Conservation (phyloP, 2,113 vertebrate genomes). For the Gracilinanus agilis region DNA sequence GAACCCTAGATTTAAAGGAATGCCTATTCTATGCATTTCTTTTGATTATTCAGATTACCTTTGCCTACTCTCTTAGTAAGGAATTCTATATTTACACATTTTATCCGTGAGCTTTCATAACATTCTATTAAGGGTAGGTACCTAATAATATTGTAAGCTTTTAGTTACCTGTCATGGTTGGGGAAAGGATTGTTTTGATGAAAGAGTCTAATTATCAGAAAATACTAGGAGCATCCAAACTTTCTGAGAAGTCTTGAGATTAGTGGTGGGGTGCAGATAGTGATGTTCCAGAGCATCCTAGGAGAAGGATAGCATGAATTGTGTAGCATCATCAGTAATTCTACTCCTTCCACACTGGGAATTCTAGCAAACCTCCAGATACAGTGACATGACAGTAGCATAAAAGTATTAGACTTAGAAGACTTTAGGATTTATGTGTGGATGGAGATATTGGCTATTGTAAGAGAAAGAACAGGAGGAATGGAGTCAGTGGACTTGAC, state of each 20-base stretch:
- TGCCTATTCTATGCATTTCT: not conserved
- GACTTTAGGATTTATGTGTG: not conserved
- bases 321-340: not conserved
- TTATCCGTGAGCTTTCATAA: not conserved
- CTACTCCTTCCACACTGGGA: not conserved
- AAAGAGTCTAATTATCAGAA: constrained; percentile 16
- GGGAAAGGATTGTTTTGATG: not conserved
- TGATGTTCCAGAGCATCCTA: no score
- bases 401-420: not conserved
- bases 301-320: no score
- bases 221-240: constrained; percentile 2
- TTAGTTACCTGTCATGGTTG: constrained; percentile 14
- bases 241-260: not conserved
- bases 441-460: not conserved
- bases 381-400: not conserved
- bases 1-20: not conserved
- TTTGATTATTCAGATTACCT: not conserved
- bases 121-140: constrained; percentile 7
- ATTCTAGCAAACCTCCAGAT: not conserved
- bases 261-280: not conserved
- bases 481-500: no score
- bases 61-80: not conserved
- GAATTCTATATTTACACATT: not conserved
- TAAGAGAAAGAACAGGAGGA: not conserved
- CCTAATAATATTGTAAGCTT: not conserved